phyloP scores from a whole-genome alignment of 2,797 vertebrate species.

The Takifugu rubripes region DNA sequence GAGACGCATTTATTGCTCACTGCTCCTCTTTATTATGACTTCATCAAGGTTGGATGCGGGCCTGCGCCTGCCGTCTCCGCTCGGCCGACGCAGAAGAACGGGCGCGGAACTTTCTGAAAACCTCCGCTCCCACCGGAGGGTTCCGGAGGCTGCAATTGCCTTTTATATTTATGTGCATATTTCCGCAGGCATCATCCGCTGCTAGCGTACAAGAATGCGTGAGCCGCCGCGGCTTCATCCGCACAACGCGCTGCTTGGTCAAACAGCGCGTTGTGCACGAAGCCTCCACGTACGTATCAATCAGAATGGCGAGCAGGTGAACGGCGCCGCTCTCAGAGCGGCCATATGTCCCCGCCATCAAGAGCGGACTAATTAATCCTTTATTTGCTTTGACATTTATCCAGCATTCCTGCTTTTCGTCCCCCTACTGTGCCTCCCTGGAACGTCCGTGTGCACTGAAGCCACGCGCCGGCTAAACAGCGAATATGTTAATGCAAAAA shows the following conservation, averaged over 20 bases:
- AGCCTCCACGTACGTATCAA: constrained; percentile 21
- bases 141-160: constrained; percentile 1
- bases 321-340: constrained; percentile 59
- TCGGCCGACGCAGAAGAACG: constrained; percentile 31
- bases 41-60: constrained; percentile 57
- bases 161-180: neutral
- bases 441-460: neutral
- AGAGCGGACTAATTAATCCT: constrained; percentile 22
- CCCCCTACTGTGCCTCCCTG: neutral
- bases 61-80: constrained; percentile 34
- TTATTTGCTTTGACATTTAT: constrained; percentile 15
- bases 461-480: constrained; percentile 23
- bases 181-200: no score
- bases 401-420: constrained; percentile 3
- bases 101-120: constrained; percentile 4
- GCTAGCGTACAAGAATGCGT: constrained; percentile 3
- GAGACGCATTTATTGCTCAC: constrained; percentile 67
- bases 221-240: constrained; percentile 10
- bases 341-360: constrained; percentile 47
- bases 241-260: constrained; percentile 10
- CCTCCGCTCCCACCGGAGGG: constrained; percentile 14
- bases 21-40: constrained; percentile 69
- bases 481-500: constrained; percentile 31
- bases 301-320: constrained; percentile 66
- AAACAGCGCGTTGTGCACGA: constrained; percentile 39